These are phyloP conservation scores for Mesaphorura yosii DNA, from an alignment of 1,140 invertebrate species.

Conservation along the genomic window DNA sequence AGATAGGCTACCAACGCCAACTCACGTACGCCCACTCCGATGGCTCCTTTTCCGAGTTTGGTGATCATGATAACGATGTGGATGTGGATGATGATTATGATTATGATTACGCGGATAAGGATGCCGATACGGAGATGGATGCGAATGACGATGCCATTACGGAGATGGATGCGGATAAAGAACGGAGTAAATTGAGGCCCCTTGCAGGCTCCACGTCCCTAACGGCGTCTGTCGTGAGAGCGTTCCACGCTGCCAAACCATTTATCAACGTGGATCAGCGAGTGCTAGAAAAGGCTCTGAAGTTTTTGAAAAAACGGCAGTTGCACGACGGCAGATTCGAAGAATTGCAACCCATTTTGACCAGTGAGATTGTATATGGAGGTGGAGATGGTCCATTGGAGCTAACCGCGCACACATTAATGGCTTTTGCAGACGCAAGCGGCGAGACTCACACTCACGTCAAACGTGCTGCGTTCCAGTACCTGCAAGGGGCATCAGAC, in stretches of 20 bases:
- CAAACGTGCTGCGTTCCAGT: constrained; percentile 1
- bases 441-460: constrained; percentile 11
- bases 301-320: constrained; percentile 44
- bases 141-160: no score
- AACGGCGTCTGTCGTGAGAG: constrained; percentile 83
- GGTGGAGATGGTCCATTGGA: neutral
- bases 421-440: constrained; percentile 11
- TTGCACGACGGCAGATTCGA: constrained; percentile 45
- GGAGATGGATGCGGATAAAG: no score
- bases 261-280: constrained; percentile 66
- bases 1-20: constrained; percentile 81
- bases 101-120: no score
- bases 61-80: constrained; percentile 56
- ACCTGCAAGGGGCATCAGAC: neutral
- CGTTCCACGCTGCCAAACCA: constrained; percentile 64
- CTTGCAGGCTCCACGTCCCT: constrained; percentile 94
- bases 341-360: constrained; percentile 37
- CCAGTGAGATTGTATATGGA: constrained; percentile 11
- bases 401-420: no score
- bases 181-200: no score
- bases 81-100: no score
- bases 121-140: no score
- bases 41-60: constrained; percentile 92
- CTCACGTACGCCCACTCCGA: constrained; percentile 49
- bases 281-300: constrained; percentile 38